Conservation (phyloP, 2,113 vertebrate species). For the Coreoperca whiteheadi region DNA sequence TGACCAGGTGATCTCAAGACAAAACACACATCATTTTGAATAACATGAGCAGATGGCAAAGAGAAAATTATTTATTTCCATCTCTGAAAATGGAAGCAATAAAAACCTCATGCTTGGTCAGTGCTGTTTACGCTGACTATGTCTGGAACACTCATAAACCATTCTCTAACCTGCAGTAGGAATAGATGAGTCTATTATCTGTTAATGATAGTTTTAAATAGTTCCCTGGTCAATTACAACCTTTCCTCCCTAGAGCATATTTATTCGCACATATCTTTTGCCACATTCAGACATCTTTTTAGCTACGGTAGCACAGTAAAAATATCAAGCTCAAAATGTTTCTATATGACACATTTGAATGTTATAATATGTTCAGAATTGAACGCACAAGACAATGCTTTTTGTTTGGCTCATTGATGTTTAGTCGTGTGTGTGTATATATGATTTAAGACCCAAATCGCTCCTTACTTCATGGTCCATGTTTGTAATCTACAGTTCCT, state of each 20-base stretch:
- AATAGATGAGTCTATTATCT: neutral
- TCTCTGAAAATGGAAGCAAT: neutral
- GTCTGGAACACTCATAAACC: neutral
- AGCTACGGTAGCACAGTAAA: neutral
- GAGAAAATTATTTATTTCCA: neutral
- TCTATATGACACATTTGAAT: conserved; percentile 2
- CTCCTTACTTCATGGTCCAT: neutral
- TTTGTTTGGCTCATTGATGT: neutral
- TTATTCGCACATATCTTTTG: neutral
- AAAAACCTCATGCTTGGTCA: too few species aligned
- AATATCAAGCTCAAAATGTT: neutral
- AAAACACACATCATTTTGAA: neutral
- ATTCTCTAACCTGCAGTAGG: neutral
- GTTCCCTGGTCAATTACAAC: neutral
- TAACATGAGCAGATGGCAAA: neutral
- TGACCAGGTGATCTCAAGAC: neutral
- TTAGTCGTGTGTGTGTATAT: neutral
- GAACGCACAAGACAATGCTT: neutral
- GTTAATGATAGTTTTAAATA: neutral
- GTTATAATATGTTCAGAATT: neutral
- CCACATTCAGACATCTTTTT: neutral
- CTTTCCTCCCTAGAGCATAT: neutral
- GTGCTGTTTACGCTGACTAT: neutral
- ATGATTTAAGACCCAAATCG: neutral
- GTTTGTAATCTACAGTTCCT: neutral